Conservation (phyloP, 2,113 vertebrate genomes). For the Heterocephalus glaber region DNA sequence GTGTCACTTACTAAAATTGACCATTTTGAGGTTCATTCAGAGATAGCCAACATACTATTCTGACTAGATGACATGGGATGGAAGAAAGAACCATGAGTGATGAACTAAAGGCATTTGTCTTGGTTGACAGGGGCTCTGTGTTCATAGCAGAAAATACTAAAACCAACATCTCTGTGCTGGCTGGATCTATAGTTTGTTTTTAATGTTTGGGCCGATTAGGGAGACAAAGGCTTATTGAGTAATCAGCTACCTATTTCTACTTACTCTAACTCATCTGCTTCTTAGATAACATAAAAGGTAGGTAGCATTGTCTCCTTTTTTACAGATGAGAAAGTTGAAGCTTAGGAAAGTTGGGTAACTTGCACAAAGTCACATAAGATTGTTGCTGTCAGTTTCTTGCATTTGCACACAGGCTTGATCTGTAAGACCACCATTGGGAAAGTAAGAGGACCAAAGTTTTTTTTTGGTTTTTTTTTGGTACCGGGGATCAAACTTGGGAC, state of each 20-base stretch:
- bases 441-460: background rate
- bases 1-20: constrained; percentile 54
- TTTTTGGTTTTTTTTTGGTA: too few relatives aligned
- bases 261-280: background rate
- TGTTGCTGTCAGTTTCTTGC: background rate
- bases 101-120: constrained; percentile 24
- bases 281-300: background rate
- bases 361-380: background rate
- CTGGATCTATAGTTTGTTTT: background rate
- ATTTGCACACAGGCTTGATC: background rate
- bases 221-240: background rate
- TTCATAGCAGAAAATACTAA: constrained; percentile 47
- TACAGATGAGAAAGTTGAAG: constrained; percentile 3
- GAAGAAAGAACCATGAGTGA: constrained; percentile 38
- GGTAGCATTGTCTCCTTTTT: background rate
- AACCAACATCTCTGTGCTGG: background rate
- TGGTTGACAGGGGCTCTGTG: background rate
- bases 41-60: background rate
- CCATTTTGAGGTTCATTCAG: constrained; percentile 35
- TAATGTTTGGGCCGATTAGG: background rate
- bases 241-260: background rate
- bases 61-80: background rate
- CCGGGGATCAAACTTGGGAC: too few relatives aligned
- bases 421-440: background rate
- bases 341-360: background rate